phyloP scores from a whole-genome alignment of 1,140 invertebrate species.

The Eriocheir sinensis region DNA sequence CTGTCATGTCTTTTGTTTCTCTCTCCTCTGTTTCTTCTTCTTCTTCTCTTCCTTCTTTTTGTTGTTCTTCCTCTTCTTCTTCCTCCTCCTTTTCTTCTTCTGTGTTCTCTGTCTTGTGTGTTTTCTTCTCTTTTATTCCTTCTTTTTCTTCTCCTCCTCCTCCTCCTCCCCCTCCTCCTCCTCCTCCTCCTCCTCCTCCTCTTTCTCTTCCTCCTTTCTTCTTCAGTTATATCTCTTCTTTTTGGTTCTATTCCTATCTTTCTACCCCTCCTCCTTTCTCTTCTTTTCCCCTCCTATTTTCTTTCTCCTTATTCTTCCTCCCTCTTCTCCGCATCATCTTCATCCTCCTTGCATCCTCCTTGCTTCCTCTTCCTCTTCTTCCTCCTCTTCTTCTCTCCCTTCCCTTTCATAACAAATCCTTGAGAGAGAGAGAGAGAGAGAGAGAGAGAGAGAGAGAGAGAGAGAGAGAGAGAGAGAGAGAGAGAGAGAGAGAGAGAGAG shows the following conservation, averaged over 20 bases:
- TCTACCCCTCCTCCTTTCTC: background rate
- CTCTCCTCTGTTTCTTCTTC: background rate
- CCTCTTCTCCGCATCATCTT: background rate
- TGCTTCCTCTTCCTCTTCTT: background rate
- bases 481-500: no score
- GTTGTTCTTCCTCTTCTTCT: background rate
- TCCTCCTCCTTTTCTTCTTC: background rate
- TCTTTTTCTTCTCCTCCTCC: background rate
- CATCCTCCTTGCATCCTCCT: background rate
- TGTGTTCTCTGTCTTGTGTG: background rate
- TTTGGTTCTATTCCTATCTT: background rate
- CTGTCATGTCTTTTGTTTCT: background rate
- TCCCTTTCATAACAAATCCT: no score
- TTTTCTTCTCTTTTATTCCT: background rate
- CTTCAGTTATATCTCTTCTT: background rate
- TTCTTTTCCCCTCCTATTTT: background rate
- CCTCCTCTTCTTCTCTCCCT: background rate
- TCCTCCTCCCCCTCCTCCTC: background rate
- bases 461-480: no score
- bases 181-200: background rate
- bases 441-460: no score
- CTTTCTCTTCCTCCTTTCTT: background rate
- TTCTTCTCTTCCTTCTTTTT: background rate
- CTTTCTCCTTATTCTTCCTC: background rate
- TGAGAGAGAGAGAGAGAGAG: no score